phyloP scores from a whole-genome alignment of 2,113 vertebrate genomes.

The Cebus imitator region DNA sequence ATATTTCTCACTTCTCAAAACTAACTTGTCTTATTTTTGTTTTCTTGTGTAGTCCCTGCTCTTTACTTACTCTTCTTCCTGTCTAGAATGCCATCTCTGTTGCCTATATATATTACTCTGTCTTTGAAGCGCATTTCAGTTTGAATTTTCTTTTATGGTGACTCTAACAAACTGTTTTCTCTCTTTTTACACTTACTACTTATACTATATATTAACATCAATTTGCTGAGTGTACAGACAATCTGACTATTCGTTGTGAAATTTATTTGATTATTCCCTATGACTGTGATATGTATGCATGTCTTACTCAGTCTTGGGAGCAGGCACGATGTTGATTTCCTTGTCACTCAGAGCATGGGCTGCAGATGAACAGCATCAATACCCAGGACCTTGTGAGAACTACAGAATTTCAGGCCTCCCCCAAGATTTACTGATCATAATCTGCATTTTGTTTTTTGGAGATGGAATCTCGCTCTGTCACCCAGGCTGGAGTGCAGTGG shows the following conservation, averaged over 20 bases:
- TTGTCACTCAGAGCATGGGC: slow-evolving; percentile 4
- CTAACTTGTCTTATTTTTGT: slow-evolving; percentile 38
- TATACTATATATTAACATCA: slow-evolving; percentile 7
- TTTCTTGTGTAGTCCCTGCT: neutral
- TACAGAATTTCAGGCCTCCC: neutral
- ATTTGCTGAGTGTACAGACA: slow-evolving; percentile 18
- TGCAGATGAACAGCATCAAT: neutral
- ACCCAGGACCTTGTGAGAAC: neutral
- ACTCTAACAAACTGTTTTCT: slow-evolving; percentile 38
- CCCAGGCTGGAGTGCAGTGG: too few relatives aligned
- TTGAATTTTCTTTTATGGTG: slow-evolving; percentile 39
- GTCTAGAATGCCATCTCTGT: neutral
- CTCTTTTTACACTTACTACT: neutral
- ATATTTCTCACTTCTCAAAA: neutral
- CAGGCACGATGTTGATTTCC: slow-evolving; percentile 3
- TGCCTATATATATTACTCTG: neutral
- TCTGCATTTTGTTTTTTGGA: neutral
- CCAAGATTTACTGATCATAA: neutral
- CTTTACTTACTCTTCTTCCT: slow-evolving; percentile 1
- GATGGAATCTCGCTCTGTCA: too few relatives aligned
- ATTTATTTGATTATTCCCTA: slow-evolving; percentile 31
- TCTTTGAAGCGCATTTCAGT: neutral
- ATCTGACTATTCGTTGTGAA: slow-evolving; percentile 31
- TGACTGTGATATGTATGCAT: neutral
- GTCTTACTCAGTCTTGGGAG: neutral